Evolutionary conservation across 1,140 invertebrate species (phyloP), one percentile per base, ranked within the genome.

Genomic region (Capitella teleta): DNA sequence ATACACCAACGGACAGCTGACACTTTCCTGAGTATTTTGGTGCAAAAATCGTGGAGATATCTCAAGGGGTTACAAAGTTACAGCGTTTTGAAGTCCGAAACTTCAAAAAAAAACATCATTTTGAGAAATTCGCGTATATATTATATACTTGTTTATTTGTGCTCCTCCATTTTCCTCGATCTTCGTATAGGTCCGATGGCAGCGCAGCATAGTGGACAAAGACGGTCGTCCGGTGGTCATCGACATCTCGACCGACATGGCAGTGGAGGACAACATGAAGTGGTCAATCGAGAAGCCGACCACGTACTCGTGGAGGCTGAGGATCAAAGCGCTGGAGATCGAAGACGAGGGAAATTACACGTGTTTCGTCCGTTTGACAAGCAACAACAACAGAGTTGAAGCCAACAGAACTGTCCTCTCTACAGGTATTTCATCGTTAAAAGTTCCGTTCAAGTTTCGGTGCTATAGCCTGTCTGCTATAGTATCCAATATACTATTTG

Each of bases 201-300:
- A n/a, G n/a, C n/a, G n/a, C n/a, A n/a, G n/a, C n/a, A n/a, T n/a
- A n/a, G 18, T 45, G 14, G 32, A 49, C 34, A 40, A 24, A 5
- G 6, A 21, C 12, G 47, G 36, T 21, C 32, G 36, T 21, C 18
- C 24, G 32, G 16, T 8, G 19, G 24, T 24, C 16, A 23, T 42
- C n/a, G 10, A 8, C 19, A 49, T 49, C 5, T 49, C 47, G 16
- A 16, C 10, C 5, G 47, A 41, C 19, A 30, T 42, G 32, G 32
- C 21, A n/a, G 34, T 49, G 19, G 34, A 45, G 36, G 47, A 49
- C 36, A 41, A 18, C 47, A 42, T 40, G 16, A 49, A 49, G 19
- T 41, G 36, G 32, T 25, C 18, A 21, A 49, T 49, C 47, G 47
- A 49, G 36, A 49, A 49, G 28, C 47, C 47, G 5, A 49, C 47